phyloP scores from a whole-genome alignment of 2,888 invertebrate genomes.

The Drosophila stalkeri region DNA sequence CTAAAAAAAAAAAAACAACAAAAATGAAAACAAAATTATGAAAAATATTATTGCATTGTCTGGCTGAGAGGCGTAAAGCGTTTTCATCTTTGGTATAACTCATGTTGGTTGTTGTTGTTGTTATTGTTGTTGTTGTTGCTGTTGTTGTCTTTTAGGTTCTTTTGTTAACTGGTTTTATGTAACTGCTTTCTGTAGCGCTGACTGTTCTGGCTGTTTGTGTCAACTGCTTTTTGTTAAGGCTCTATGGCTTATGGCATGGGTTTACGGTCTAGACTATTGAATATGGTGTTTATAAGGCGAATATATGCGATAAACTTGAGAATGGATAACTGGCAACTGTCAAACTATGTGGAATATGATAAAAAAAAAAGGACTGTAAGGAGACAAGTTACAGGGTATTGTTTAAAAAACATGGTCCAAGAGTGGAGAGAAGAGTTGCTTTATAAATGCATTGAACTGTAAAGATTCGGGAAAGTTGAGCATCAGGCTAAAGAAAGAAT shows the following conservation, averaged over 20 bases:
- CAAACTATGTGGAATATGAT: neutral
- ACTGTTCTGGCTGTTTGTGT: slow-evolving; percentile 37
- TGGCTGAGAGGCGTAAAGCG: slow-evolving; percentile 62
- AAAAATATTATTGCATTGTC: slow-evolving; percentile 81
- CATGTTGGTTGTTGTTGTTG: slow-evolving; percentile 8
- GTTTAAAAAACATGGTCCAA: neutral
- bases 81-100: slow-evolving; percentile 48
- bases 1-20: slow-evolving; percentile 18
- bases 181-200: slow-evolving; percentile 41
- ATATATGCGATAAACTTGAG: slow-evolving; percentile 36
- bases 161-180: slow-evolving; percentile 76
- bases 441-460: neutral
- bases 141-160: slow-evolving; percentile 36
- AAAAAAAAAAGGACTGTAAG: neutral
- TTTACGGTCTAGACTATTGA: slow-evolving; percentile 40
- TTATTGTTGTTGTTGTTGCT: neutral
- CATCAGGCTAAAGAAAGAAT: neutral
- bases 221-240: slow-evolving; percentile 42
- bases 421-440: neutral
- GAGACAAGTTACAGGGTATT: too few species aligned
- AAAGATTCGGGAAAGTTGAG: neutral
- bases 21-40: slow-evolving; percentile 77
- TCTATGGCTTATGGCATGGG: slow-evolving; percentile 32
- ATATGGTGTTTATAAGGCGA: slow-evolving; percentile 42
- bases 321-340: slow-evolving; percentile 40